Base-by-base conservation (phyloP, 1,140 invertebrate species). In the Popillia japonica region DNA sequence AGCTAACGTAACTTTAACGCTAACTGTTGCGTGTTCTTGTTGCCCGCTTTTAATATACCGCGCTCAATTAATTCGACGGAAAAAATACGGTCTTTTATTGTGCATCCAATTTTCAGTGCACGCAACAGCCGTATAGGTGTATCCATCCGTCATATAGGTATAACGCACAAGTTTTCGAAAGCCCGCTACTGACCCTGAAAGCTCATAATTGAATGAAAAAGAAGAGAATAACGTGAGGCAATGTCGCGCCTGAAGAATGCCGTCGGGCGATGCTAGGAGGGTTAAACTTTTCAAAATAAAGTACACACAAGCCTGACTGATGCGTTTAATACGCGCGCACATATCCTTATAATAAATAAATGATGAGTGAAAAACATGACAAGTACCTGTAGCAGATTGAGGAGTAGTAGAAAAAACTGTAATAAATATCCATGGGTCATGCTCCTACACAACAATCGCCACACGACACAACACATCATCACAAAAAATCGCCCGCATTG, bases 381-480 rank as follows among this genome's bases (percentile, higher is more conserved):
- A n/a, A 27, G 22, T 83, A 88, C 87, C 87, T 88, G 87, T 59
- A 88, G 84, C 73, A 87, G 82, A 77, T 83, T 85, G 75, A 88
- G 82, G 77, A 88, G 84, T 78, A 88, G 79, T 42, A 88, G 83
- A 81, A 87, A 87, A 79, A 87, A 86, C 82, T 87, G 86, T 82
- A 88, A 83, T 81, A 87, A 87, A 84, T 87, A 87, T 87, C 87
- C 87, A 84, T 88, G 86, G 81, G 87, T 86, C 86, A 88, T 87
- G 86, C 86, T 87, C 83, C 86, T 86, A 84, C 86, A 86, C 83
- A 88, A 84, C 80, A 88, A 85, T 81, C 87, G 84, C 87, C 87
- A 88, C 86, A 88, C 84, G 79, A 88, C 86, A 85, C 87, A 85
- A 84, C 87, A 88, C 87, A 88, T 88, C 81, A 83, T 86, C 84